Evolutionary conservation across 2,888 invertebrate genomes (phyloP).

Genomic region (Drosophila emarginata): DNA sequence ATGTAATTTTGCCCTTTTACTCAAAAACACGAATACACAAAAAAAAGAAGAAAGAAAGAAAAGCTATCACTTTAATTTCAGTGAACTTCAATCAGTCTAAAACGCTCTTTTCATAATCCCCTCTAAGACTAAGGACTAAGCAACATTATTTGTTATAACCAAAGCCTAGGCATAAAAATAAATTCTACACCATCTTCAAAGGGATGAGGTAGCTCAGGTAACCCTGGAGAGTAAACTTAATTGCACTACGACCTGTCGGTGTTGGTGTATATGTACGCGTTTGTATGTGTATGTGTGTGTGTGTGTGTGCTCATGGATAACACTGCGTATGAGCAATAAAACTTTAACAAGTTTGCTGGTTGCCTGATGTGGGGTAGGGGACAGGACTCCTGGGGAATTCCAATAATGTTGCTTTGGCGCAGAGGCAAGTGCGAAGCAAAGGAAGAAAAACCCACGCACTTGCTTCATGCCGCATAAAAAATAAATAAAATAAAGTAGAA

Average conservation of each 20-base stretch:
- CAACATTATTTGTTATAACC: constrained; percentile 17
- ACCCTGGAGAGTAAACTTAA: constrained; percentile 41
- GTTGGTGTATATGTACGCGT: background rate
- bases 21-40: constrained; percentile 54
- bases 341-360: constrained; percentile 26
- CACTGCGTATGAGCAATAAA: constrained; percentile 63
- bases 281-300: background rate
- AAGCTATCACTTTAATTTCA: background rate
- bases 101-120: background rate
- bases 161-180: constrained; percentile 18
- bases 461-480: constrained; percentile 28
- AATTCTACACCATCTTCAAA: constrained; percentile 22
- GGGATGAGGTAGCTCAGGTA: constrained; percentile 21
- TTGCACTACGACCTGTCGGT: constrained; percentile 29
- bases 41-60: constrained; percentile 10
- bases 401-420: background rate
- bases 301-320: constrained; percentile 12
- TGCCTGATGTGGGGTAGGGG: background rate
- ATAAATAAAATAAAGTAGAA: constrained; percentile 31
- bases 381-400: background rate
- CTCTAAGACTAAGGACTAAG: background rate
- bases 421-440: background rate
- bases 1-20: constrained; percentile 21
- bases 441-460: constrained; percentile 21
- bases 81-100: constrained; percentile 25